Percentiles rank a stretch among this genome's conserved stretches.
These are phyloP conservation scores for Stenurella melanura DNA, from an alignment of 2,888 invertebrate genomes.

Conservation along the genomic window DNA sequence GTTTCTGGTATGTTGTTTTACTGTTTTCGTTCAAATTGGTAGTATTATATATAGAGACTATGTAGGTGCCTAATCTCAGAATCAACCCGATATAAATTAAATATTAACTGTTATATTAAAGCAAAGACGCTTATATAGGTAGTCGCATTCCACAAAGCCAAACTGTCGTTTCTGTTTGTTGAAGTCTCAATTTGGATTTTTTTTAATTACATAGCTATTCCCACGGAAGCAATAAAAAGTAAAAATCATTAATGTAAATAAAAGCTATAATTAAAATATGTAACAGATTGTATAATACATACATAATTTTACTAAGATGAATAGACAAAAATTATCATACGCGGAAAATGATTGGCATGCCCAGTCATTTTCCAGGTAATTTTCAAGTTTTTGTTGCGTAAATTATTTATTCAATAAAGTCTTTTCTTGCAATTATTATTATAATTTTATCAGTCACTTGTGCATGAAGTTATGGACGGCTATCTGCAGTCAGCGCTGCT, in stretches of 20 bases:
- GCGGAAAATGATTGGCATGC: slow-evolving; percentile 29
- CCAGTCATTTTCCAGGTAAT: slow-evolving; percentile 4
- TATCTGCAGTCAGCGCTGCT: background rate
- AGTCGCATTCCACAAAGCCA: too few species aligned
- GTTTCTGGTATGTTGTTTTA: too few species aligned
- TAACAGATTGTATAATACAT: slow-evolving; percentile 11
- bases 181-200: background rate
- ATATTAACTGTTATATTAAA: too few species aligned
- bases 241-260: slow-evolving; percentile 12
- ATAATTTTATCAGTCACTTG: slow-evolving; percentile 21
- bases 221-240: background rate
- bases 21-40: too few species aligned
- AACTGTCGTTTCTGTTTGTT: background rate
- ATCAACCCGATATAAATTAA: too few species aligned
- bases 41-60: too few species aligned
- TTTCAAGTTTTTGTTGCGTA: slow-evolving; percentile 11
- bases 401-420: slow-evolving; percentile 24
- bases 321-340: slow-evolving; percentile 25
- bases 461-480: slow-evolving; percentile 14
- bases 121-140: too few species aligned
- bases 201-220: background rate
- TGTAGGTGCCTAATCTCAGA: too few species aligned
- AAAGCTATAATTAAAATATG: slow-evolving; percentile 27
- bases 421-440: slow-evolving; percentile 19
- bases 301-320: slow-evolving; percentile 13